phyloP scores from a whole-genome alignment of 2,888 invertebrate genomes.

The Ennomos quercinarius region DNA sequence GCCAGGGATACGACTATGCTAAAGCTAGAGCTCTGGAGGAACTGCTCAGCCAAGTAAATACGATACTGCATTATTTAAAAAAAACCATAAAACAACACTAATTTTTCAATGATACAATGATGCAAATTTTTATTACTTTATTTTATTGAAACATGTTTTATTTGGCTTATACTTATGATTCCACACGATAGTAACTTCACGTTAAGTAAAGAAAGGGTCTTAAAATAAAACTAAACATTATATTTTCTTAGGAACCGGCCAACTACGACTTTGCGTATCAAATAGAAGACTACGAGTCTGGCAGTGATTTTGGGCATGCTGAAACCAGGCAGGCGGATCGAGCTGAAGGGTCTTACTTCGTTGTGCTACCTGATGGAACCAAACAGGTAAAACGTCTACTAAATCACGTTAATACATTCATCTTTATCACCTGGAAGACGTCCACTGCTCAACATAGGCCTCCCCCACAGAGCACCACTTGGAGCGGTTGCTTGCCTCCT shows the following conservation, averaged over 20 bases:
- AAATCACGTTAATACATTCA: no score
- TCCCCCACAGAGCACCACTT: no score
- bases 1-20: slow-evolving; percentile 61
- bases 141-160: no score
- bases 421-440: no score
- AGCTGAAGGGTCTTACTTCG: slow-evolving; percentile 88
- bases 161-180: no score
- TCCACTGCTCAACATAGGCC: no score
- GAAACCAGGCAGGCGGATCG: slow-evolving; percentile 87
- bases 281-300: slow-evolving; percentile 86
- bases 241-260: slow-evolving; percentile 83
- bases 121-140: no score
- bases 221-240: no score
- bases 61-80: background rate
- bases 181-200: no score
- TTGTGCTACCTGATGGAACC: slow-evolving; percentile 88
- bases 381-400: slow-evolving; percentile 75
- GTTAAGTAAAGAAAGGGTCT: no score
- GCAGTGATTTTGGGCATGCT: slow-evolving; percentile 88
- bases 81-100: background rate
- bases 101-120: no score
- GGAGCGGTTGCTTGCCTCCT: no score
- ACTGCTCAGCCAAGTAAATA: slow-evolving; percentile 57
- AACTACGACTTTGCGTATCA: slow-evolving; percentile 89
- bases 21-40: slow-evolving; percentile 57